Conservation (phyloP, 2,797 vertebrate genomes). For the Mallotus villosus region DNA sequence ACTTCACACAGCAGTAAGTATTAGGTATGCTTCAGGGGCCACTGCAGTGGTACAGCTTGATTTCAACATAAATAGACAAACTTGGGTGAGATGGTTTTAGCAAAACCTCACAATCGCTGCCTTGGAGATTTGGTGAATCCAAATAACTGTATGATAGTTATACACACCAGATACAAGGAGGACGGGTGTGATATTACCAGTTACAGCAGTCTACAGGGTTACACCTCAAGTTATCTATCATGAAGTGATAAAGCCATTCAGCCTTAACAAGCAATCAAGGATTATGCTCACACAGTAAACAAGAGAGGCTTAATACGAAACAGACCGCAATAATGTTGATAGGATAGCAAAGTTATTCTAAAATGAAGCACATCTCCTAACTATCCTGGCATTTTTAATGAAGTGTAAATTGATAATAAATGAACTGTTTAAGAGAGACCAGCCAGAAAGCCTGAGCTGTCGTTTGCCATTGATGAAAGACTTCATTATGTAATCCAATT, state of each 20-base stretch:
- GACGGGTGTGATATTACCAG: too few species aligned
- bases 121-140: background rate
- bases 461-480: conserved; percentile 56
- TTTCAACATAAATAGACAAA: background rate
- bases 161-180: too few species aligned
- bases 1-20: background rate
- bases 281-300: background rate
- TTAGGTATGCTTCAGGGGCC: background rate
- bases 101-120: background rate
- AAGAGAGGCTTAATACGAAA: background rate
- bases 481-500: conserved; percentile 69
- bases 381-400: conserved; percentile 44
- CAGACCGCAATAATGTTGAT: background rate
- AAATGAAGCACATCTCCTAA: conserved; percentile 38
- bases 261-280: background rate
- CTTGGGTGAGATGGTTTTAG: background rate
- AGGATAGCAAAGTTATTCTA: background rate
- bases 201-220: too few species aligned
- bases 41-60: background rate
- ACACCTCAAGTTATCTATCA: too few species aligned
- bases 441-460: conserved; percentile 23
- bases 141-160: too few species aligned
- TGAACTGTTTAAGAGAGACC: conserved; percentile 26
- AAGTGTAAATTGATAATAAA: conserved; percentile 57
- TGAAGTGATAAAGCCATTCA: background rate